Percentiles rank a stretch among this genome's conserved stretches.
Evolutionary conservation across 2,797 vertebrate genomes (phyloP).

Genomic region (Acanthopagrus latus): DNA sequence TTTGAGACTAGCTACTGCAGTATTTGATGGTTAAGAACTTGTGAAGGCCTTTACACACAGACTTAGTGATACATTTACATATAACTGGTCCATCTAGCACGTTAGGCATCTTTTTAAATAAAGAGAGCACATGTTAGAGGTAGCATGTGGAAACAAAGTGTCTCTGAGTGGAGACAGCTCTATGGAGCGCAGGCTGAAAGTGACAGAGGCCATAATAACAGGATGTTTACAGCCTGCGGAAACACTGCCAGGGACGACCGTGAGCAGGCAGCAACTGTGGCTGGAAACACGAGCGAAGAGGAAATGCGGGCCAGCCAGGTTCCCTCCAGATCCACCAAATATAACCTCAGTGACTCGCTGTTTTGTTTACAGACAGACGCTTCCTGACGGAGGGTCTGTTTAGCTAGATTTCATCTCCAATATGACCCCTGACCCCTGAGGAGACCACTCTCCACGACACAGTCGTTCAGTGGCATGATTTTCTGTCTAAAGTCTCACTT

Average conservation of each 20-base stretch:
- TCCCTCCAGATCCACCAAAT: constrained; percentile 61
- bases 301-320: constrained; percentile 56
- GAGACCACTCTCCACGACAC: not conserved
- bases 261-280: constrained; percentile 37
- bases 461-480: not conserved
- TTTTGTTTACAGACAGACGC: constrained; percentile 30
- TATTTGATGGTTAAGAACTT: not conserved
- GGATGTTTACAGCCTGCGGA: constrained; percentile 83
- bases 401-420: not conserved
- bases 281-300: constrained; percentile 50
- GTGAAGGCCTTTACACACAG: not conserved
- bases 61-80: not conserved
- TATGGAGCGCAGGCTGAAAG: constrained; percentile 52
- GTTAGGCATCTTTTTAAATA: not conserved
- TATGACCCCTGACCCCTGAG: constrained; percentile 35
- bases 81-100: not conserved
- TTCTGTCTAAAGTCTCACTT: not conserved
- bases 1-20: not conserved
- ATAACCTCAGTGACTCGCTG: constrained; percentile 44
- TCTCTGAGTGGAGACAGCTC: constrained; percentile 37
- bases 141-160: constrained; percentile 24
- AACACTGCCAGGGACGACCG: constrained; percentile 60
- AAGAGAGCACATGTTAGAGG: constrained; percentile 17
- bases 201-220: constrained; percentile 79
- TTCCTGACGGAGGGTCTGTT: constrained; percentile 8